These are phyloP conservation scores for Sebastes itinus DNA, from an alignment of 2,797 vertebrate genomes.

Conservation along the genomic window DNA sequence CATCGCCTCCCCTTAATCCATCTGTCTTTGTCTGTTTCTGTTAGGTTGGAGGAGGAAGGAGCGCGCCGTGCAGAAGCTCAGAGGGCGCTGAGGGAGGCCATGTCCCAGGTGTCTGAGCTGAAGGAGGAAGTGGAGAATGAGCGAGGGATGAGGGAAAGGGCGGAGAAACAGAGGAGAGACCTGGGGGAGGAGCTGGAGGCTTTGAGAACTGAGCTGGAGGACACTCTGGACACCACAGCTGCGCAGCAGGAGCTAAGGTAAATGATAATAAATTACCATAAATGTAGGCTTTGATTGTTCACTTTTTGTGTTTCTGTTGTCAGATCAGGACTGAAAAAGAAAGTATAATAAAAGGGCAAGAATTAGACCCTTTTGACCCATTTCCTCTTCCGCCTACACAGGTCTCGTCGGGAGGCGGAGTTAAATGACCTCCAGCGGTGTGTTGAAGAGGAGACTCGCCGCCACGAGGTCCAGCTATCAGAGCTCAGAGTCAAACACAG, in stretches of 20 bases:
- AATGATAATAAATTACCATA: background rate
- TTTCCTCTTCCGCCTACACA: constrained; percentile 21
- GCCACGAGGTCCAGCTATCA: constrained; percentile 83
- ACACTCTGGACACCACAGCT: constrained; percentile 91
- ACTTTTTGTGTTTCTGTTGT: background rate
- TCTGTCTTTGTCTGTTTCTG: constrained; percentile 2
- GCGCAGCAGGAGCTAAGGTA: constrained; percentile 92
- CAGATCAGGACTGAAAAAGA: background rate
- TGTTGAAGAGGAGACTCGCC: constrained; percentile 84
- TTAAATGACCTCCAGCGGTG: constrained; percentile 82
- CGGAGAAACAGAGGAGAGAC: constrained; percentile 91
- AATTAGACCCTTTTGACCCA: background rate
- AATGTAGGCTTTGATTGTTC: background rate
- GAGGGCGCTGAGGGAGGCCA: constrained; percentile 86
- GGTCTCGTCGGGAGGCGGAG: constrained; percentile 85
- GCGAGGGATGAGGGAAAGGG: constrained; percentile 86
- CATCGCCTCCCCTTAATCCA: background rate
- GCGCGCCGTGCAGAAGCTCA: constrained; percentile 84
- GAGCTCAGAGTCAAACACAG: constrained; percentile 85
- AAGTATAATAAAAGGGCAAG: background rate
- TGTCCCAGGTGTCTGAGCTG: constrained; percentile 88
- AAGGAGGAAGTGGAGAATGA: constrained; percentile 92
- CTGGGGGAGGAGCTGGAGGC: constrained; percentile 92
- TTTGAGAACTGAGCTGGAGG: constrained; percentile 89
- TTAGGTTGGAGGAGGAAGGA: constrained; percentile 88